A percentile compares a stretch with the other conserved stretches of the same genome.
These are phyloP conservation scores for Agrochola macilenta DNA, from an alignment of 2,888 invertebrate genomes.

Conservation along the genomic window DNA sequence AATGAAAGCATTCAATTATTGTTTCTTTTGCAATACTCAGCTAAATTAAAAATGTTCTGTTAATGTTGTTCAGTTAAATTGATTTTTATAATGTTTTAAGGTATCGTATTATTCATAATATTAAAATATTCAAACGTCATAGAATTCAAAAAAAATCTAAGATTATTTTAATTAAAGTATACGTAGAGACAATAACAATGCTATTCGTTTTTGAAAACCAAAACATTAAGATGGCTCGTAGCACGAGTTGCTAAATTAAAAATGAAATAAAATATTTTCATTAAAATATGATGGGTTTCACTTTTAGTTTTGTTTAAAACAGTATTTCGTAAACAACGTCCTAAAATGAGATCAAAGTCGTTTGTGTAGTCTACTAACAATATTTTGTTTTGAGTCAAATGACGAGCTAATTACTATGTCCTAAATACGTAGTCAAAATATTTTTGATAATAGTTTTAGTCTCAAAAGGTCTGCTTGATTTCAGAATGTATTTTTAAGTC, in stretches of 20 bases:
- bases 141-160: no score
- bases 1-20: no score
- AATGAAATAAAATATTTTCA: neutral
- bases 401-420: slow-evolving; percentile 14
- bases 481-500: neutral
- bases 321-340: slow-evolving; percentile 26
- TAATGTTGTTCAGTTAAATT: no score
- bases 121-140: no score
- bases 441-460: neutral
- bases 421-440: neutral
- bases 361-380: slow-evolving; percentile 15
- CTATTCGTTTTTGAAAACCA: no score
- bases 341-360: slow-evolving; percentile 30
- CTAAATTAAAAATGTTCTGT: no score
- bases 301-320: slow-evolving; percentile 13
- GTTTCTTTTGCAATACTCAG: no score
- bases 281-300: slow-evolving; percentile 1
- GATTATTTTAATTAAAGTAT: no score
- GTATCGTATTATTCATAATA: no score
- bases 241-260: neutral
- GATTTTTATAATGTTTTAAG: no score
- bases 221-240: no score
- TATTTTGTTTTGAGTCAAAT: slow-evolving; percentile 7
- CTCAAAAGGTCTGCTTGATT: neutral
- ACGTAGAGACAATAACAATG: no score